Conservation (phyloP, 2,113 vertebrate genomes). For the Coturnix japonica region DNA sequence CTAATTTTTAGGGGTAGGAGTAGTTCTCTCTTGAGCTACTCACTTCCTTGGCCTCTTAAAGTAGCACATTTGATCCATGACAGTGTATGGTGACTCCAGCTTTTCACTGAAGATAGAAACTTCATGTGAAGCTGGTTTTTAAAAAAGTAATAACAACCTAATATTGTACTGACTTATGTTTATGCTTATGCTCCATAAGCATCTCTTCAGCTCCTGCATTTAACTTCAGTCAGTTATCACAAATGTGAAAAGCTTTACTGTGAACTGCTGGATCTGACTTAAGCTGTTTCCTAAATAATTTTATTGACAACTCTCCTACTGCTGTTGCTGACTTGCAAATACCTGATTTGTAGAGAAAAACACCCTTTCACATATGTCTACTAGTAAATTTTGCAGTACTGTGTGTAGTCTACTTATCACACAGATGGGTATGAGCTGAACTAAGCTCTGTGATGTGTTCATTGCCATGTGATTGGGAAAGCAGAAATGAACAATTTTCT, state of each 20-base stretch:
- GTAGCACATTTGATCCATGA: not conserved
- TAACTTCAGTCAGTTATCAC: not conserved
- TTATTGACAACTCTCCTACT: not conserved
- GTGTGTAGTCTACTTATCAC: not conserved
- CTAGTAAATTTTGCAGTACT: not conserved
- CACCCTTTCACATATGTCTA: not conserved
- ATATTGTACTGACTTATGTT: not conserved
- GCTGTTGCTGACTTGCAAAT: not conserved
- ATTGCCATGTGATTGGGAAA: not conserved
- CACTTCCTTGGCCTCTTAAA: not conserved
- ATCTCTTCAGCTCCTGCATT: not conserved
- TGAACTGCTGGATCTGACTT: not conserved
- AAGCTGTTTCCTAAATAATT: not conserved
- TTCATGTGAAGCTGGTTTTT: not conserved
- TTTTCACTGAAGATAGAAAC: not conserved
- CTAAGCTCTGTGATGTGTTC: not conserved
- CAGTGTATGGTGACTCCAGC: not conserved
- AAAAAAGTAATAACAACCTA: not conserved
- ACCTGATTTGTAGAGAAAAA: not conserved
- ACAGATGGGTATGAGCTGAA: not conserved
- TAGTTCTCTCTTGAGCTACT: not conserved
- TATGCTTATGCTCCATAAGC: not conserved
- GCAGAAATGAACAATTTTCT: not conserved
- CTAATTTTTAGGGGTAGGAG: not conserved
- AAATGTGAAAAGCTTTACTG: rapidly evolving